phyloP scores from a whole-genome alignment of 35 echinoderm and acorn worm species.

The Ophiothrix spiculata region DNA sequence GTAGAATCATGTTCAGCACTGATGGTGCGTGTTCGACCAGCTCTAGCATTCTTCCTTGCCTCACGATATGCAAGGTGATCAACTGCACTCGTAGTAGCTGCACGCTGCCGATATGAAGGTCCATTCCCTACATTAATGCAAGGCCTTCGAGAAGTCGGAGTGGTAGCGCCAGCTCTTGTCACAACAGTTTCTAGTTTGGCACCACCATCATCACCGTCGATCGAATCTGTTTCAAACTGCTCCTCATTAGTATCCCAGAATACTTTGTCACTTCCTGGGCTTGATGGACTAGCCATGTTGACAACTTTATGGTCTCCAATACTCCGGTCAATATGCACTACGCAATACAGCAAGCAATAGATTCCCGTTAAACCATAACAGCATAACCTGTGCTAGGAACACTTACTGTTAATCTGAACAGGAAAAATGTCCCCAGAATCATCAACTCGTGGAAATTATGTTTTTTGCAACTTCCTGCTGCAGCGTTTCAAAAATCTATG shows the following conservation, averaged over 20 bases:
- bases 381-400: no score
- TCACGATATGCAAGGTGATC: neutral
- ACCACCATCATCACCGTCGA: slow-evolving; percentile 32
- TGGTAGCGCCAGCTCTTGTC: neutral
- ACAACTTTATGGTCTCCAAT: no score
- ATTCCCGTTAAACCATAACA: no score
- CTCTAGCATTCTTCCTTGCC: neutral
- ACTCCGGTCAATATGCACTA: no score
- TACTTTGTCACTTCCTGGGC: slow-evolving; percentile 29
- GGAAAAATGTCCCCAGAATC: no score
- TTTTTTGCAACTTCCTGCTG: no score
- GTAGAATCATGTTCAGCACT: neutral
- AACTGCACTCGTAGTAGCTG: neutral
- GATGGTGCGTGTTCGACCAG: neutral
- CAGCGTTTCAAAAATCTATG: no score
- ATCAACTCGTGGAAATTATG: no score
- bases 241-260: slow-evolving; percentile 54
- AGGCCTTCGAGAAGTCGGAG: slow-evolving; percentile 25
- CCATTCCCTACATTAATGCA: slow-evolving; percentile 5
- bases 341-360: no score
- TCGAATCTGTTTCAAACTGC: slow-evolving; percentile 54
- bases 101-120: neutral
- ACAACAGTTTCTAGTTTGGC: neutral
- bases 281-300: slow-evolving; percentile 1
- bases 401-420: no score